phyloP scores from a whole-genome alignment of 2,797 vertebrate genomes.

The Hypotaenidia okinawae region DNA sequence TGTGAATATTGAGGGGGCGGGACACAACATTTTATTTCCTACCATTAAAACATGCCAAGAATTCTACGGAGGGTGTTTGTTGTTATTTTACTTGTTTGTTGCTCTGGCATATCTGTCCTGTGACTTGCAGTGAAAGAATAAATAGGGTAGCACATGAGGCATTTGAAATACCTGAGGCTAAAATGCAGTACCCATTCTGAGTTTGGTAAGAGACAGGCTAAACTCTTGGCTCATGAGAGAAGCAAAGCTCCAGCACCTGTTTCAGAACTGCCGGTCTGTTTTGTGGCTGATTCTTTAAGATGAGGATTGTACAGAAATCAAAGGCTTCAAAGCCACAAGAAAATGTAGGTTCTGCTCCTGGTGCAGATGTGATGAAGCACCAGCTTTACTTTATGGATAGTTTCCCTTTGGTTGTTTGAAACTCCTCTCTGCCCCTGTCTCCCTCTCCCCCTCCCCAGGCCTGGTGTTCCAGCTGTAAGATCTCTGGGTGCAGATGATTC shows the following conservation, averaged over 20 bases:
- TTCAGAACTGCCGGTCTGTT: background rate
- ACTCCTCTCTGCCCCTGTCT: background rate
- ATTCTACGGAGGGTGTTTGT: background rate
- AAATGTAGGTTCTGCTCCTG: rapidly evolving
- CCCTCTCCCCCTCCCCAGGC: rapidly evolving
- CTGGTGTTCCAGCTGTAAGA: background rate
- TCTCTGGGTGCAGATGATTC: rapidly evolving
- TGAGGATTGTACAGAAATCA: background rate
- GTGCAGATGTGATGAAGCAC: background rate
- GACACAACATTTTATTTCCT: background rate
- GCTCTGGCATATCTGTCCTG: background rate
- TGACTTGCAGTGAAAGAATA: background rate
- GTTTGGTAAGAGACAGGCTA: background rate
- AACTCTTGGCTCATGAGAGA: background rate
- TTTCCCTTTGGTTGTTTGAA: background rate
- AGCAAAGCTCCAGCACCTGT: background rate
- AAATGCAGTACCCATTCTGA: background rate
- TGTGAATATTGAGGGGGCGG: background rate
- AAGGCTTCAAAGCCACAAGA: background rate
- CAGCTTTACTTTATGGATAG: background rate
- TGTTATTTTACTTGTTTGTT: background rate
- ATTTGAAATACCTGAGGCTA: slow-evolving; percentile 5
- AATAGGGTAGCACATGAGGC: background rate
- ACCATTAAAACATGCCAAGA: background rate
- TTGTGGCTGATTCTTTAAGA: background rate